Evolutionary conservation across 2,113 vertebrate genomes (phyloP), one percentile per base, ranked within the genome.

Genomic region (Bucco capensis): DNA sequence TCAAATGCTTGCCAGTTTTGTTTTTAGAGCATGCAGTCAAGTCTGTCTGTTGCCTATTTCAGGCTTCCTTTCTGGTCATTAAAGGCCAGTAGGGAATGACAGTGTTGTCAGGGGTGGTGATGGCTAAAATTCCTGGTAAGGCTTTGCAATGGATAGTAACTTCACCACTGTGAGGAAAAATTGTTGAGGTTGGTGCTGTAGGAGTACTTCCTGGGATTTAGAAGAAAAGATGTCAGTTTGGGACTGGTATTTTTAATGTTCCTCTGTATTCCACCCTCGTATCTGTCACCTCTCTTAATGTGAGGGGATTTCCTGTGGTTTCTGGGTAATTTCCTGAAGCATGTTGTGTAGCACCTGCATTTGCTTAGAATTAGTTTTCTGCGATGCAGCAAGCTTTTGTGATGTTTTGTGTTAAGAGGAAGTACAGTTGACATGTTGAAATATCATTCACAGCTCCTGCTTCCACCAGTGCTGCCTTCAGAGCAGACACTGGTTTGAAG

Each of bases 391-490:
- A 27, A 33, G 42, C 35, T 49, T 56, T 38, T 16, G 12, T 17
- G 16, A 15, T 30, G 14, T 47, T 57, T 23, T 3, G 6, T 50
- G 3, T 27, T 23, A 25, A 33, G 35, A 62, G 19, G 9, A 38
- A 10, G 7, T 19, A 9, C 1, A 35, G 38, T 7, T 47, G 65
- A 37, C 15, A 65, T 14, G 6, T 18, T 38, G 27, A 46, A 8
- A 4, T 8, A 18, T 0, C 2, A 6, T 10, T 30, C 15, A 14
- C 35, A 15, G 28, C 42, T 5, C 38, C 58, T 42, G 1, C n/a
- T n/a, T 22, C 14, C 14, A 9, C 56, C 56, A n/a, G 46, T 0
- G 2, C 71, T 38, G 50, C 56, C 3, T 2, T 22, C 8, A 30
- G 30, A 88, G 24, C 21, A 4, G 69, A 58, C 46, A 24, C 54